Evolutionary conservation across 2,113 vertebrate genomes (phyloP), one percentile per base, ranked within the genome.

Genomic region (Sphyrna mokarran): DNA sequence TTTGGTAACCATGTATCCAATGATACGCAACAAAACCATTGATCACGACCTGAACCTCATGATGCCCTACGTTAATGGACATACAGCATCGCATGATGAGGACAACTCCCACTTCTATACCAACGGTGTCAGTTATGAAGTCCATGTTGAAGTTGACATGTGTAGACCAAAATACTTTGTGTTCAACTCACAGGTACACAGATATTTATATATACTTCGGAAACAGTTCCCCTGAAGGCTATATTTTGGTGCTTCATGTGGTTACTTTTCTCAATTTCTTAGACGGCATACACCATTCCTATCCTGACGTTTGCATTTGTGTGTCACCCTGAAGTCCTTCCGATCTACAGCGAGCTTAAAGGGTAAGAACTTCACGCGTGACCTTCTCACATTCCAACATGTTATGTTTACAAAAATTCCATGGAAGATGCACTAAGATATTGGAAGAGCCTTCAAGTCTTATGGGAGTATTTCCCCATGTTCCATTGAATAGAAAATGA

Each of bases 271-370:
- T 97, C 54, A 66, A 37, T 63, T 13, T 40, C 94, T 96, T 97
- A 99, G 99, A 99, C 99, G 8, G 98, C 98, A 4, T 99, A 99
- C 97, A 98, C 99, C n/a, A 97, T 99, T 80, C 99, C 99, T 69
- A 99, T 99, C 97, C 97, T 99, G 96, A 99, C 98, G 58, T 99
- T 99, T 96, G 98, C 99, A 68, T 99, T 99, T 70, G 99, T 99
- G 96, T 99, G 99, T 97, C 99, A 99, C 95, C 99, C 99, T 0
- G 99, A 99, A 96, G 98, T 99, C 78, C 98, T 99, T 96, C 99
- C 99, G 63, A 99, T 99, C 98, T 99, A 99, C 98, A 99, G 99
- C 95, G 99, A 99, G 97, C 98, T 99, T 54, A 99, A 98, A 98
- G 98, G 99, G 99, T 99, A 97, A 98, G 98, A 86, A 16, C 0